A percentile compares a stretch with the other conserved stretches of the same genome.
phyloP scores from a whole-genome alignment of 2,797 vertebrate species.

The Mycteria americana region DNA sequence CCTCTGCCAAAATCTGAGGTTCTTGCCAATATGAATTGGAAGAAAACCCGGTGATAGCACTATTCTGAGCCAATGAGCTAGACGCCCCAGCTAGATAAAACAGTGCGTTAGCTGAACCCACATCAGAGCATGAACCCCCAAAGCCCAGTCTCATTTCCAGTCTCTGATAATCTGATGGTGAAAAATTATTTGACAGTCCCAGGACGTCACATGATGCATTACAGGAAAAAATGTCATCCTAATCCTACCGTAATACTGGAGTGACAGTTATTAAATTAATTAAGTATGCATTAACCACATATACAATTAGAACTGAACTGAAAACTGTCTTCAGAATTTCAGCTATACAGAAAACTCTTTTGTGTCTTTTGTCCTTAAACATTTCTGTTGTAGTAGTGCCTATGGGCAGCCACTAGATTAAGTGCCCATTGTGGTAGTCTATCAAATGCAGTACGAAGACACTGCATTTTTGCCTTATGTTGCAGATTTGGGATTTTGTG shows the following conservation, averaged over 20 bases:
- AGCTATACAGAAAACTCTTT: neutral
- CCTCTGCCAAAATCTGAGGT: neutral
- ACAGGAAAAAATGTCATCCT: slow-evolving; percentile 14
- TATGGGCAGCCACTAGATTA: neutral
- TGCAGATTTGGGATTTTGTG: neutral
- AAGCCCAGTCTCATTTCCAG: slow-evolving; percentile 3
- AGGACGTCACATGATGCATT: neutral
- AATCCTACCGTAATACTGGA: neutral
- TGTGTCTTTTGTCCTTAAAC: neutral
- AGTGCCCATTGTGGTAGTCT: neutral
- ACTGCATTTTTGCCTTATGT: neutral
- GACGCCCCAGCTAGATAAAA: neutral
- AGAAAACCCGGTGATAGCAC: neutral
- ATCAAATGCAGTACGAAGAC: neutral
- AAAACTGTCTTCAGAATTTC: neutral
- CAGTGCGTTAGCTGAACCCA: neutral
- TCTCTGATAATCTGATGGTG: neutral
- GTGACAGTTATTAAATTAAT: slow-evolving; percentile 13
- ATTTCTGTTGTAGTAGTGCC: neutral
- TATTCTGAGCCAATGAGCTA: neutral
- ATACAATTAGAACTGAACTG: neutral
- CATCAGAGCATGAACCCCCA: neutral
- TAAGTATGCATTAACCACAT: neutral
- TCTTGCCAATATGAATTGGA: neutral
- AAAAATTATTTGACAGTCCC: neutral